Evolutionary conservation across 2,797 vertebrate species (phyloP).

Genomic region (Typhlichthys subterraneus): DNA sequence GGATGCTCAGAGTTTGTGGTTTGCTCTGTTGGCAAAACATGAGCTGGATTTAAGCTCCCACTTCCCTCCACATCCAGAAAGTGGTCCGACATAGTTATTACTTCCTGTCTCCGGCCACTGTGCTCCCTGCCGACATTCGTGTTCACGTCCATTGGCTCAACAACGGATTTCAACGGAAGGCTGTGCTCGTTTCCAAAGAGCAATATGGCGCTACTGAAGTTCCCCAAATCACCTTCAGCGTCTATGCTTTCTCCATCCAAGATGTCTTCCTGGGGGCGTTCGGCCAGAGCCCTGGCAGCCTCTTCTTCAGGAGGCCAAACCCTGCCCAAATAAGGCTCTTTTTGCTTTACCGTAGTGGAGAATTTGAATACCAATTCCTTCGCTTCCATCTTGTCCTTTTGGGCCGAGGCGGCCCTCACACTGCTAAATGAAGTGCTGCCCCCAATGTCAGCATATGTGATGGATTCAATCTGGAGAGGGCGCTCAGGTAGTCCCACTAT

Average conservation of each 20-base stretch:
- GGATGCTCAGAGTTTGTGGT: not conserved
- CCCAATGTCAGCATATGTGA: slow-evolving; percentile 48
- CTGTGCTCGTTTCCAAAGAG: not conserved
- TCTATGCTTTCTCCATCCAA: not conserved
- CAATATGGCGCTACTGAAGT: not conserved
- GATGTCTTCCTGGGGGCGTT: not conserved
- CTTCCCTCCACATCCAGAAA: slow-evolving; percentile 36
- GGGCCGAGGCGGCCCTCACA: not conserved
- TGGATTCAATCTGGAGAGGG: not conserved
- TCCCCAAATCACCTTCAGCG: not conserved
- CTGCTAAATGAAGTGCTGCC: slow-evolving; percentile 52
- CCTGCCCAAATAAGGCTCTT: not conserved
- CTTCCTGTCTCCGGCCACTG: not conserved
- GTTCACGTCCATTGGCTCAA: not conserved
- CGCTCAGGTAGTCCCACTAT: slow-evolving; percentile 16
- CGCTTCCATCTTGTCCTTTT: not conserved
- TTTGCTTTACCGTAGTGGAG: not conserved
- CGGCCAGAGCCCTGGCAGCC: not conserved
- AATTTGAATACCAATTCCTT: not conserved
- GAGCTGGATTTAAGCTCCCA: slow-evolving; percentile 10
- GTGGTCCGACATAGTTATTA: not conserved
- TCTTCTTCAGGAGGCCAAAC: not conserved
- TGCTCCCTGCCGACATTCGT: not conserved
- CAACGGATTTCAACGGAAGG: too few relatives aligned
- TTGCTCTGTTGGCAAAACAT: slow-evolving; percentile 4